Percentiles rank a stretch among this genome's conserved stretches.
Conservation (phyloP, 2,888 invertebrate species). For the Orthonevra nobilis region DNA sequence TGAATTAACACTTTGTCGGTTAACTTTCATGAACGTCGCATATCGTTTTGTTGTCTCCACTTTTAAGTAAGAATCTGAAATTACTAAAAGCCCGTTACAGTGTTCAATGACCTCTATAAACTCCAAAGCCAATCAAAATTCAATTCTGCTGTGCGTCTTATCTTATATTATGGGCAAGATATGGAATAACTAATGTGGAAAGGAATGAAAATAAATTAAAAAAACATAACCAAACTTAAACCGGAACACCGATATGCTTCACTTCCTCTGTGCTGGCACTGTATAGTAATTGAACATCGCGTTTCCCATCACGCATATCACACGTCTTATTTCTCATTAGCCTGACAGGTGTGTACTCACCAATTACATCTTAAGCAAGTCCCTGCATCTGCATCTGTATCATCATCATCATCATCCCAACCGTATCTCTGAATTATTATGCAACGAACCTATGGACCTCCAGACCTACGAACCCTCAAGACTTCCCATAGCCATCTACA, state of each 20-base stretch:
- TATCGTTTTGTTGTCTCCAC: too few relatives aligned
- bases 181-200: too few relatives aligned
- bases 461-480: slow-evolving; percentile 44
- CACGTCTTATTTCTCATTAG: slow-evolving; percentile 65
- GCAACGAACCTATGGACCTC: slow-evolving; percentile 23
- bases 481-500: slow-evolving; percentile 14
- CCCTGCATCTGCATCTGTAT: neutral
- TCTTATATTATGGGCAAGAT: too few relatives aligned
- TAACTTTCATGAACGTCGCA: too few relatives aligned
- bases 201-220: slow-evolving; percentile 19
- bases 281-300: neutral
- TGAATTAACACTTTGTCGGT: too few relatives aligned
- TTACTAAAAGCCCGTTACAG: too few relatives aligned
- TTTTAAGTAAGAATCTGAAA: too few relatives aligned
- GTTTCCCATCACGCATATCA: slow-evolving; percentile 56
- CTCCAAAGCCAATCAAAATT: too few relatives aligned
- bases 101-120: too few relatives aligned
- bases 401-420: neutral
- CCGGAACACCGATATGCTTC: slow-evolving; percentile 4
- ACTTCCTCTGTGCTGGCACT: neutral
- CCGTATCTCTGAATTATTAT: too few relatives aligned
- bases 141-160: too few relatives aligned
- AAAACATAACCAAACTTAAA: neutral
- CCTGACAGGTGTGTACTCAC: slow-evolving; percentile 44
- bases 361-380: slow-evolving; percentile 4